Evolutionary conservation across 1,140 invertebrate species (phyloP), one percentile per base, ranked within the genome.

Genomic region (Drosophila melanica): DNA sequence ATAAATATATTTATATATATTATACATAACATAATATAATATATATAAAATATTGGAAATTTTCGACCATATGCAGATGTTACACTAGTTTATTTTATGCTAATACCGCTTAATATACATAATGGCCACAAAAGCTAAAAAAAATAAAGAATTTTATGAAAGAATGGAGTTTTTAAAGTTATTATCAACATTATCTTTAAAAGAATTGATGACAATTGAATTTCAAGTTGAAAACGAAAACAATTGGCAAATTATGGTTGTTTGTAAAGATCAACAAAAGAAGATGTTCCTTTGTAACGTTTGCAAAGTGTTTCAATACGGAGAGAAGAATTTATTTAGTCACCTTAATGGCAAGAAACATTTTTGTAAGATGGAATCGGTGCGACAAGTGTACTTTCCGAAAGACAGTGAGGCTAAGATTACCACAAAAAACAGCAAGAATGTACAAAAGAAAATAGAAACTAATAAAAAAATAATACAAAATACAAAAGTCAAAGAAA

Each of bases 301-400:
- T 50, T 90, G 89, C 60, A 20, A 42, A 6, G 79, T 90, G 6
- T 51, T 67, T 9, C 75, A 89, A 42, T 79, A 50, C 42, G 81
- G 74, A 23, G 76, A 77, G 9, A 82, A 82, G 16, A 90, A 89
- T 58, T 67, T 89, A 20, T 75, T 79, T 39, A 68, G 68, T 14
- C 89, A 91, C 41, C 30, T 90, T 4, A 18, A 35, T 73, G 89
- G 90, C 2, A 91, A 76, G 33, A 90, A 77, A 55, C 90, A 90
- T 70, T 62, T 66, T 58, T 1, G 16, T 2, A 60, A 64, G 11
- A 66, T 91, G 69, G 33, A 27, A 4, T 14, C 14, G n/a, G 55
- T 70, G 11, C 44, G 33, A 6, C 57, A 82, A 37, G 10, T 90
- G 6, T 59, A 20, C 41, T 35, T 65, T 10, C 27, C 67, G 1